Evolutionary conservation across 2,888 invertebrate species (phyloP).

Genomic region (Sarcophaga carnaria): DNA sequence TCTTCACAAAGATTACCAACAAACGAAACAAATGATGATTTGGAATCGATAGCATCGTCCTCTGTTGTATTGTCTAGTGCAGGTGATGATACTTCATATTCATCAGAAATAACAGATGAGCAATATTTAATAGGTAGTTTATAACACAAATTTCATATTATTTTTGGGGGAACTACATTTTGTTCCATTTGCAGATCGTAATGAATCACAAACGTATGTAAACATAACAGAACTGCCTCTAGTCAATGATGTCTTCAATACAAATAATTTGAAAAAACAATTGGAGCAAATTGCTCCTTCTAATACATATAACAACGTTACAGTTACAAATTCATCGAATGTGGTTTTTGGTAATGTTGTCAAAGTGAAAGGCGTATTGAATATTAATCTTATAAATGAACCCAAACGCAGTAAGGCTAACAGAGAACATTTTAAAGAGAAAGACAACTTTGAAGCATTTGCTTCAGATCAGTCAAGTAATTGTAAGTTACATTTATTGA

Average conservation of each 20-base stretch:
- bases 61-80: slow-evolving; percentile 76
- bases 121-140: slow-evolving; percentile 77
- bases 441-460: neutral
- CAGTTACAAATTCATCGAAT: slow-evolving; percentile 81
- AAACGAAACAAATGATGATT: slow-evolving; percentile 63
- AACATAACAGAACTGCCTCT: slow-evolving; percentile 16
- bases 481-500: slow-evolving; percentile 15
- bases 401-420: slow-evolving; percentile 20
- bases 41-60: slow-evolving; percentile 72
- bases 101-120: slow-evolving; percentile 53
- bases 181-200: neutral
- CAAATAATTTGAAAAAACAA: slow-evolving; percentile 2
- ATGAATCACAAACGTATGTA: neutral
- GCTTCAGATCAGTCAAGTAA: neutral
- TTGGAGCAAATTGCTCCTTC: slow-evolving; percentile 12
- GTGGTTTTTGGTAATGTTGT: slow-evolving; percentile 83
- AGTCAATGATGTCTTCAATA: slow-evolving; percentile 6
- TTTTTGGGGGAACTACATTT: neutral
- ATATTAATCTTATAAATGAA: slow-evolving; percentile 72
- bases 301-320: slow-evolving; percentile 74
- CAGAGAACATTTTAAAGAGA: neutral
- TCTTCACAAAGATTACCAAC: neutral
- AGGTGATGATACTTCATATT: slow-evolving; percentile 71
- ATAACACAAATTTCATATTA: slow-evolving; percentile 77
- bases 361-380: slow-evolving; percentile 82